Conservation (phyloP, 2,888 invertebrate genomes). For the Hypolimnas misippus region DNA sequence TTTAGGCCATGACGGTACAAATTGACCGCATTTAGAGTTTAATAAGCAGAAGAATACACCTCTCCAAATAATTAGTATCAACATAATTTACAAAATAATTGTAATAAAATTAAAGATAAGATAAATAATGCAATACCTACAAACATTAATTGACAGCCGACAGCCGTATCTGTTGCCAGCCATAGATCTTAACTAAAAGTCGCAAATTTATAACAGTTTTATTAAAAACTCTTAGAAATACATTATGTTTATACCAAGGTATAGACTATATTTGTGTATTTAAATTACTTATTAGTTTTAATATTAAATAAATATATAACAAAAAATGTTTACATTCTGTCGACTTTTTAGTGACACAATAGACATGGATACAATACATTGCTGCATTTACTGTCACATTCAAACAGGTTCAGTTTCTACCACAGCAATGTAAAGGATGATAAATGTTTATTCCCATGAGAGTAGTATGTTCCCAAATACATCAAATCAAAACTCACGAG, state of each 20-base stretch:
- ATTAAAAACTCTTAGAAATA: no score
- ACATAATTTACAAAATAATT: no score
- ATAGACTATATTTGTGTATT: no score
- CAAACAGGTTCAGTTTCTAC: not conserved
- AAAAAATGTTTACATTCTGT: not conserved
- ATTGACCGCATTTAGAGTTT: not conserved
- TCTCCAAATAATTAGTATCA: no score
- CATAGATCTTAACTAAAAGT: no score
- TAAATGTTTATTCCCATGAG: not conserved
- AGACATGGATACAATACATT: not conserved
- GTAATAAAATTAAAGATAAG: conserved; percentile 5
- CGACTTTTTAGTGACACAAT: not conserved
- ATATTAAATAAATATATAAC: not conserved
- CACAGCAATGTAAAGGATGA: conserved; percentile 18
- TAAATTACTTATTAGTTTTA: no score
- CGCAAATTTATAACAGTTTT: no score
- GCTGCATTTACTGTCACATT: not conserved
- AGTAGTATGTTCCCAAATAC: not conserved
- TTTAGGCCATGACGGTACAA: not conserved
- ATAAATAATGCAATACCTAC: not conserved
- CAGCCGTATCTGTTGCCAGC: not conserved
- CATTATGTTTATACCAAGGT: no score
- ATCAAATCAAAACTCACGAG: not conserved
- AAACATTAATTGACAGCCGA: not conserved
- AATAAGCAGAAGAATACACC: not conserved